Evolutionary conservation across 1,140 invertebrate genomes (phyloP).

Genomic region (Psilanteris sp.): DNA sequence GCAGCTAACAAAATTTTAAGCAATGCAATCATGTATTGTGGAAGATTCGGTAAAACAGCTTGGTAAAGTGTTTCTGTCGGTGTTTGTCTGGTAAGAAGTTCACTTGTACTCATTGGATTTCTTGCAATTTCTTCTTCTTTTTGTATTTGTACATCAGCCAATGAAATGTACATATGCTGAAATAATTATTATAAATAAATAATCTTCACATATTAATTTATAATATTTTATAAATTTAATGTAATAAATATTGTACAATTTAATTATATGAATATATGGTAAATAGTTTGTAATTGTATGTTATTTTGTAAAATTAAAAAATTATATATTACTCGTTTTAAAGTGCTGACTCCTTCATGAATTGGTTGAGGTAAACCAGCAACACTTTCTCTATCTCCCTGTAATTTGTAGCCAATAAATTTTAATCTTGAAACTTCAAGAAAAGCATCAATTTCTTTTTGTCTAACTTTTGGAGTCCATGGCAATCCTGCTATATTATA

Average conservation of each 20-base stretch:
- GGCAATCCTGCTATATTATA: conserved; percentile 84
- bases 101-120: conserved; percentile 86
- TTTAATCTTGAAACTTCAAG: conserved; percentile 94
- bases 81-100: conserved; percentile 81
- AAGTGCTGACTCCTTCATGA: conserved; percentile 94
- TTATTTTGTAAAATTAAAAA: not conserved
- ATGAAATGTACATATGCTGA: conserved; percentile 90
- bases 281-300: too few relatives aligned
- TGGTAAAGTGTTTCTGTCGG: conserved; percentile 94
- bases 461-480: conserved; percentile 97
- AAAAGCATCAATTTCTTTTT: conserved; percentile 95
- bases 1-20: conserved; percentile 98
- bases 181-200: conserved; percentile 58
- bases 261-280: too few relatives aligned
- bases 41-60: conserved; percentile 94
- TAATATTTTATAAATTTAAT: too few relatives aligned
- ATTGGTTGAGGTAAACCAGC: conserved; percentile 96
- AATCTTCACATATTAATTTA: too few relatives aligned
- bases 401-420: conserved; percentile 95
- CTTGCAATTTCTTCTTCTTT: conserved; percentile 90
- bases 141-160: conserved; percentile 90
- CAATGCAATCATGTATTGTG: conserved; percentile 98
- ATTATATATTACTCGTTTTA: conserved; percentile 83
- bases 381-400: conserved; percentile 91
- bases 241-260: too few relatives aligned